These are phyloP conservation scores for Serilophus lunatus DNA, from an alignment of 2,113 vertebrate species.

Conservation along the genomic window DNA sequence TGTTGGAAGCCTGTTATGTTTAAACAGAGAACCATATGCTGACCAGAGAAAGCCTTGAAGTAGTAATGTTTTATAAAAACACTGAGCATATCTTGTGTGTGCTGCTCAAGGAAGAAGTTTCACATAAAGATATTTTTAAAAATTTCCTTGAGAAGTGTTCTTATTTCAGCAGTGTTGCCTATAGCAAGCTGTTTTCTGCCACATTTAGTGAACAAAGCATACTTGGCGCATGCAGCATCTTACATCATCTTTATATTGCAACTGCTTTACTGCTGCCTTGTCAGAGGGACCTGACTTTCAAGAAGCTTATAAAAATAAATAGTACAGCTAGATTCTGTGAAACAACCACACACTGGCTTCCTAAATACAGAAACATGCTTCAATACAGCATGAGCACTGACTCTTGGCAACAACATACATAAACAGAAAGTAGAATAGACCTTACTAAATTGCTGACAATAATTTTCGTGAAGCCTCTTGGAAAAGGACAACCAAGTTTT, in stretches of 20 bases:
- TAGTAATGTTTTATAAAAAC: neutral
- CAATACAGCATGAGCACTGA: neutral
- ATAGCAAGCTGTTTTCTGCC: slow-evolving; percentile 13
- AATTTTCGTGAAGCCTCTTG: neutral
- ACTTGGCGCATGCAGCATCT: neutral
- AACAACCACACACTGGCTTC: neutral
- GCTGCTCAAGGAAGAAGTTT: neutral
- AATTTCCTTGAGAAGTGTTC: neutral
- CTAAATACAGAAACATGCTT: neutral
- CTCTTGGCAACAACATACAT: neutral
- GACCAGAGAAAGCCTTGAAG: neutral
- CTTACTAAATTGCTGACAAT: neutral
- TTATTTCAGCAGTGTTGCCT: neutral
- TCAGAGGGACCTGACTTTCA: neutral
- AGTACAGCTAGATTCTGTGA: neutral
- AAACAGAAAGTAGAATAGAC: neutral
- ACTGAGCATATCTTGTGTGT: neutral
- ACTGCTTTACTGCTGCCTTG: neutral
- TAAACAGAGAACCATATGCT: neutral
- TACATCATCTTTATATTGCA: neutral
- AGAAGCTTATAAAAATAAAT: neutral
- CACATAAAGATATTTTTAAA: neutral
- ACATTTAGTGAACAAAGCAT: neutral
- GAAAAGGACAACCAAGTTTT: neutral
- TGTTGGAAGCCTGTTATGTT: neutral